A percentile compares a stretch with the other conserved stretches of the same genome.
phyloP scores from a whole-genome alignment of 1,140 invertebrate genomes.

The Drosophila lowei region DNA sequence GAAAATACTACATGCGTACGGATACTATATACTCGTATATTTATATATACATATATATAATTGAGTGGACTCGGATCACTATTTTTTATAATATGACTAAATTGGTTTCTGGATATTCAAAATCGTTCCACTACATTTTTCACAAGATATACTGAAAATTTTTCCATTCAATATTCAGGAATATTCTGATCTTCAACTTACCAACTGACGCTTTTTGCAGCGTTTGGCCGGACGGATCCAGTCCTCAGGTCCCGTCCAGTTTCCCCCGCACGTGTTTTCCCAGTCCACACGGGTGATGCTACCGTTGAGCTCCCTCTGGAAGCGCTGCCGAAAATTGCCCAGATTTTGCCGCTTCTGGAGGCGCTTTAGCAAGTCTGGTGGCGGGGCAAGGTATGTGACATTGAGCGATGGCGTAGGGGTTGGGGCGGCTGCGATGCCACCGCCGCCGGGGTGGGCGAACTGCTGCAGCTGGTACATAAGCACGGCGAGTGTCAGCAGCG shows the following conservation, averaged over 20 bases:
- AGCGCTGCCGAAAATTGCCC: conserved; percentile 29
- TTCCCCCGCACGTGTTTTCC: conserved; percentile 62
- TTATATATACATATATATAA: no score
- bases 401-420: background rate
- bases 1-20: no score
- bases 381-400: background rate
- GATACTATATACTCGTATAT: no score
- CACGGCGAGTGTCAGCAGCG: conserved; percentile 38
- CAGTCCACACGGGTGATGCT: conserved; percentile 34
- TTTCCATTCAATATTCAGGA: no score
- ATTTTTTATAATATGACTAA: no score
- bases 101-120: no score
- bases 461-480: conserved; percentile 58
- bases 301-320: conserved; percentile 40
- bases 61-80: no score
- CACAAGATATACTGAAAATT: background rate
- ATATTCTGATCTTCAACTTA: conserved; percentile 7
- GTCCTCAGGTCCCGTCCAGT: conserved; percentile 2
- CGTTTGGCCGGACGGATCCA: background rate
- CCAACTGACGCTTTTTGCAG: conserved; percentile 48
- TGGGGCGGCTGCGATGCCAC: conserved; percentile 8
- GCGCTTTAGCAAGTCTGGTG: conserved; percentile 9
- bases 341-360: conserved; percentile 49
- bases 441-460: conserved; percentile 13
- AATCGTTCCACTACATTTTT: no score